Evolutionary conservation across 2,113 vertebrate species (phyloP), one percentile per base, ranked within the genome.

Genomic region (Thunnus thynnus): DNA sequence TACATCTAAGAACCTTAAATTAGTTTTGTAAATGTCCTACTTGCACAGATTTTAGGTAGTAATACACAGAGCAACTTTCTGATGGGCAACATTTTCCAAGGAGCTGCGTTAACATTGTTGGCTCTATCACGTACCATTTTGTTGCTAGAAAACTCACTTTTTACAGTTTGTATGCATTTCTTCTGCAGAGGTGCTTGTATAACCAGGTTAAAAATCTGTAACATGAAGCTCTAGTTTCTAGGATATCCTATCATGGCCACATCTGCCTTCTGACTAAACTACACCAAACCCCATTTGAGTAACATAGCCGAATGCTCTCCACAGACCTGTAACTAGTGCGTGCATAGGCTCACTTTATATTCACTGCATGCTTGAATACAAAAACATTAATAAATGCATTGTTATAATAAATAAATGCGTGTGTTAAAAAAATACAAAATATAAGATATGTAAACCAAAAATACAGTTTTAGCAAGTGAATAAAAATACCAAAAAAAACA

Each of bases 271-370:
- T 36, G 9, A 17, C 13, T 27, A 36, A 54, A 52, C 14, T 12
- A 41, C 8, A 7, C 3, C 52, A 44, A 18, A 50, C 14, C 22
- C 9, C n/a, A 57, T 17, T 9, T n/a, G 16, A 63, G 30, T 71
- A 20, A 47, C 8, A 72, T 7, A 41, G 54, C 18, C 57, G 48
- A 54, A 6, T 62, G 6, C 18, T 76, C 6, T 77, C 8, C 20
- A 47, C 25, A 69, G 14, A 48, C 52, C 44, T 81, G 57, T 46
- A 55, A 70, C 60, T 80, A 65, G 41, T 62, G 73, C 61, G 46
- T 80, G 74, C 80, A 82, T 60, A 79, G 56, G 55, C 56, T 62
- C 22, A 61, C 76, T 74, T 58, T 84, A 58, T 73, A 61, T 72
- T 44, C 44, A 65, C 63, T 52, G 58, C 77, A 70, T 75, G 76